These are phyloP conservation scores for Crepidodera aurea DNA, from an alignment of 2,888 invertebrate genomes.

Conservation along the genomic window DNA sequence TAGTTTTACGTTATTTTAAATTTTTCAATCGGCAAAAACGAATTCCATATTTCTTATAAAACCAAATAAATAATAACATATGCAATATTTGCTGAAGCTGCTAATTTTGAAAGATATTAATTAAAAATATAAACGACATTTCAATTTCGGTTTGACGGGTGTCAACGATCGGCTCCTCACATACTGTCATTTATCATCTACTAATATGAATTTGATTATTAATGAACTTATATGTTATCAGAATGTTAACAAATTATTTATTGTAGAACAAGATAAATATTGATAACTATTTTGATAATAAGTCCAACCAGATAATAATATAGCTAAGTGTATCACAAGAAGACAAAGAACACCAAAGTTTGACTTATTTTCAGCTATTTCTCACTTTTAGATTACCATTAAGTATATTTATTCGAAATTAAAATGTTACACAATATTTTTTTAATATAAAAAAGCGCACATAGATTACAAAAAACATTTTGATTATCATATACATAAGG, in stretches of 20 bases:
- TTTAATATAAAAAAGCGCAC: background rate
- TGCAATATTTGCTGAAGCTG: too few species aligned
- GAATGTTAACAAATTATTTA: background rate
- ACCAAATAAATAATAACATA: too few species aligned
- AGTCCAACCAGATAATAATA: constrained; percentile 9
- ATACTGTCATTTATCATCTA: too few species aligned
- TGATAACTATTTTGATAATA: background rate
- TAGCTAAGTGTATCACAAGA: background rate
- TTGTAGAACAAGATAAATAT: background rate
- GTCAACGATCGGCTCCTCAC: too few species aligned
- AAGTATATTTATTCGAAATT: background rate
- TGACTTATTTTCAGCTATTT: constrained; percentile 5
- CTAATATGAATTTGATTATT: too few species aligned
- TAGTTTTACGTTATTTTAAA: too few species aligned
- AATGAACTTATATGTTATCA: background rate
- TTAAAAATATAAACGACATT: too few species aligned
- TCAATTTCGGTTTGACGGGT: too few species aligned
- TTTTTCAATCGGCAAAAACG: too few species aligned
- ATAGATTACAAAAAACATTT: background rate
- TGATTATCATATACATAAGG: background rate
- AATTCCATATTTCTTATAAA: too few species aligned
- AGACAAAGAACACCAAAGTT: constrained; percentile 4
- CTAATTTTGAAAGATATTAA: too few species aligned
- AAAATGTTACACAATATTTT: background rate
- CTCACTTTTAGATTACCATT: background rate